Base-by-base conservation (phyloP, 2,113 vertebrate genomes). In the Oryzias melastigma region DNA sequence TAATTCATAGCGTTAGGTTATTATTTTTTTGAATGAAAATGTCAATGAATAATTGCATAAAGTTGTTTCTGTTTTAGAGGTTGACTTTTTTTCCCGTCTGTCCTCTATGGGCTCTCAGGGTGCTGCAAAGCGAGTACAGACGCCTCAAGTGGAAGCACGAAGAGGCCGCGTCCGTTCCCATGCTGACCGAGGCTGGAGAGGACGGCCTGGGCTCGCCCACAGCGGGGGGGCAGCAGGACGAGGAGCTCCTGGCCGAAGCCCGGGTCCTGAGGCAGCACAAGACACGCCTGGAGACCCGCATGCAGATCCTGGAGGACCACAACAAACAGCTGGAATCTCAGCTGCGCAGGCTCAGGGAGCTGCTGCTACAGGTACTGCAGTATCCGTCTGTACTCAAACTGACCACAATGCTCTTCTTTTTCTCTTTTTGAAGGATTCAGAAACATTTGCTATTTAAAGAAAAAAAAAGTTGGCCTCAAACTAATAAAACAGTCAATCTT, bases 251-350 rank as follows among this genome's bases (percentile, higher is more conserved):
- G 83, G 96, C 96, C 0, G 97, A 99, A 62, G 97, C 97, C 0
- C 90, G 96, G 4, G 94, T 98, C 61, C 93, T 98, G 3, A 91
- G 97, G 27, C 97, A 98, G 77, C 97, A 99, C 90, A 98, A 99
- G 87, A 95, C 93, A 35, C 94, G 95, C n/a, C 91, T 98, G 77
- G 97, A 99, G 88, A 98, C 96, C 0, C 94, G 97, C 13, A 99
- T 99, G 96, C 95, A 98, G 91, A 98, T 99, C 81, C 90, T 99
- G 65, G 97, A 99, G 79, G 96, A 98, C 72, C 97, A 99, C 91
- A 99, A 98, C 88, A 98, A 96, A 75, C 96, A 99, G 81, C 88
- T 99, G 20, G 97, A 98, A 78, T 98, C 96, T 0, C 96, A 98
- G 88, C 90, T 99, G 51, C 92, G 88, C 67, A 90, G 97, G 63